These are phyloP conservation scores for Apocrypta bakeri DNA, from an alignment of 1,140 invertebrate genomes.

Conservation along the genomic window DNA sequence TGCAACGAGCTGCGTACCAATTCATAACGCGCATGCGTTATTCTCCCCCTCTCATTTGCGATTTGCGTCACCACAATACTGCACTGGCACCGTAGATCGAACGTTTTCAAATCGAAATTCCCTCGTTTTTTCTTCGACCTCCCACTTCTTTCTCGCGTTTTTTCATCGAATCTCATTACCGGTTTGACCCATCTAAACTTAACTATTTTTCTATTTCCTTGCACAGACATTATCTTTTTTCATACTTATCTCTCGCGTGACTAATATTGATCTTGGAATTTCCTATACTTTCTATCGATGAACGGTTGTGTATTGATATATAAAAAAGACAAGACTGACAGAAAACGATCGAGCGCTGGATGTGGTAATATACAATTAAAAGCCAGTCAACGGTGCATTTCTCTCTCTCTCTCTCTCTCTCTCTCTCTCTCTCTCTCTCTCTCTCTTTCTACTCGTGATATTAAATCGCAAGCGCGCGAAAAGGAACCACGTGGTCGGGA, in stretches of 20 bases:
- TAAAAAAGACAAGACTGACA: not conserved
- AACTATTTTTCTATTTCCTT: too few species aligned
- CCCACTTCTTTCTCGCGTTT: not conserved
- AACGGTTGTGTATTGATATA: not conserved
- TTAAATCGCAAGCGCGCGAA: conserved; percentile 32
- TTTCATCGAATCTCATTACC: not conserved
- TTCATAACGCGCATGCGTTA: not conserved
- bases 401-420: too few species aligned
- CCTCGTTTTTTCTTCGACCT: conserved; percentile 14
- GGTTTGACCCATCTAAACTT: too few species aligned
- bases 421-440: too few species aligned
- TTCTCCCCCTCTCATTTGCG: not conserved
- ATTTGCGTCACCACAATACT: not conserved
- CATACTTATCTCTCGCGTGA: not conserved
- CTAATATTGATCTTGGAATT: conserved; percentile 1
- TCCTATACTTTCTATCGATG: not conserved
- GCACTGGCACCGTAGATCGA: not conserved
- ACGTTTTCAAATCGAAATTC: conserved; percentile 24
- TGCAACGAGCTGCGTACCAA: too few species aligned
- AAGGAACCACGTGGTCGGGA: conserved; percentile 23
- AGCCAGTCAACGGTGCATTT: not conserved
- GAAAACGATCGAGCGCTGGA: not conserved
- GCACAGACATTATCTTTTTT: not conserved
- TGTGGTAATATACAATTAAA: not conserved
- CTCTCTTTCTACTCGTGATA: not conserved